Base-by-base conservation (phyloP, 1,140 invertebrate species). In the Proales similis region DNA sequence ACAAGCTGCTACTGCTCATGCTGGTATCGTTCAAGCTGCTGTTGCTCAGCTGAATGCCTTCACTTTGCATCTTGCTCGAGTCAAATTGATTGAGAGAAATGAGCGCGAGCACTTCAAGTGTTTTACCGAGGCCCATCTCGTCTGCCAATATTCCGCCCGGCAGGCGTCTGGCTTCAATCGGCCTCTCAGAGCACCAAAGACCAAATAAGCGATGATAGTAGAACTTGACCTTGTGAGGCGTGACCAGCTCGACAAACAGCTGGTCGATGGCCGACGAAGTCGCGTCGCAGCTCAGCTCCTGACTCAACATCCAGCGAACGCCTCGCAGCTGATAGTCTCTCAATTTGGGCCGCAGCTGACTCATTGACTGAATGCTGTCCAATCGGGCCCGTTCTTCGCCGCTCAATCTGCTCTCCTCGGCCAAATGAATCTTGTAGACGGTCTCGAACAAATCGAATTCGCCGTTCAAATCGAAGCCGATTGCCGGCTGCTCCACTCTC, bases 81-180 rank as follows among this genome's bases (percentile, higher is more conserved):
- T n/a, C 64, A 63, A 42, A 64, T 48, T 33, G 51, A 27, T 26
- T 48, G 47, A 1, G 46, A 39, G 29, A 63, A 43, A 87, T 79
- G 57, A 82, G 80, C 12, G 83, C 80, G 9, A 88, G 68, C 19
- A 87, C 80, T 74, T 88, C 86, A 3, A 88, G 81, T 0, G 86
- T 87, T 77, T 88, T 88, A 1, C 86, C 86, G 14, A 88, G 70
- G 7, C 86, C 86, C 86, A 88, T 88, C 75, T 88, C 86, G 75
- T 88, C 86, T 14, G 85, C 85, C 43, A 88, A 72, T 53, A 88
- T 86, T 4, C 86, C 86, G 48, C 86, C 85, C n/a, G 77, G 79
- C 32, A 76, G 47, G 9, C 26, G 45, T 51, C 39, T 36, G 6
- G 17, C n/a, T 14, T 19, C 20, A 0, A 57, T 14, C 4, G 51